A percentile compares a stretch with the other conserved stretches of the same genome.
phyloP scores from a whole-genome alignment of 1,140 invertebrate species.

The Pygmarrhopalites habei region DNA sequence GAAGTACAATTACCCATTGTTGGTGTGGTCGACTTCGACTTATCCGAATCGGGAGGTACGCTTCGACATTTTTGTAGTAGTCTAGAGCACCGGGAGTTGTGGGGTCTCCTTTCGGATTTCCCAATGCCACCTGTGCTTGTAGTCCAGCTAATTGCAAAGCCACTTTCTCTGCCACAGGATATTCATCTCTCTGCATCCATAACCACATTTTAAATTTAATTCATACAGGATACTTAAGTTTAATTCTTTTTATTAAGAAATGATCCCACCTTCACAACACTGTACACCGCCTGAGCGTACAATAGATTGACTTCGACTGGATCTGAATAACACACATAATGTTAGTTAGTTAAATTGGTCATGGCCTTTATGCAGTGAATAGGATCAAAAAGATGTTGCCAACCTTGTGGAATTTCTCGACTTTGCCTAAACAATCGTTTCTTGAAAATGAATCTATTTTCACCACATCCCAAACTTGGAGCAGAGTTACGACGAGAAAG shows the following conservation, averaged over 20 bases:
- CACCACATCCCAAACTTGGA: slow-evolving; percentile 60
- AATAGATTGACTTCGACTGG: slow-evolving; percentile 90
- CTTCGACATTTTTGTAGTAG: slow-evolving; percentile 71
- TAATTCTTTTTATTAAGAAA: no score
- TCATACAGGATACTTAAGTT: no score
- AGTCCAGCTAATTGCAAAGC: slow-evolving; percentile 85
- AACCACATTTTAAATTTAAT: no score
- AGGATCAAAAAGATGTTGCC: slow-evolving; percentile 46
- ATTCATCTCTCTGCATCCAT: slow-evolving; percentile 70
- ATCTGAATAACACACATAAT: no score
- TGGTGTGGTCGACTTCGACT: slow-evolving; percentile 62
- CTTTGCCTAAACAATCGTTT: slow-evolving; percentile 79
- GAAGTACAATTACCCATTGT: slow-evolving; percentile 70
- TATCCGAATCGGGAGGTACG: slow-evolving; percentile 70
- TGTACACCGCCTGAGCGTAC: slow-evolving; percentile 90
- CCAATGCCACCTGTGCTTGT: slow-evolving; percentile 85
- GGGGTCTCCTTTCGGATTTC: slow-evolving; percentile 57
- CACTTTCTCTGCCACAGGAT: slow-evolving; percentile 88
- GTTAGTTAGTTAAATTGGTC: no score
- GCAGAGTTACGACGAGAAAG: background rate
- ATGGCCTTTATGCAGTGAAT: background rate
- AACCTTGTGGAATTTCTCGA: slow-evolving; percentile 83
- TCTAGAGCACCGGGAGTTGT: slow-evolving; percentile 59
- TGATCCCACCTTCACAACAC: slow-evolving; percentile 90
- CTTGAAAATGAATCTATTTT: slow-evolving; percentile 89